A percentile compares a stretch with the other conserved stretches of the same genome.
phyloP scores from a whole-genome alignment of 2,888 invertebrate genomes.

The Lycophotia porphyrea region DNA sequence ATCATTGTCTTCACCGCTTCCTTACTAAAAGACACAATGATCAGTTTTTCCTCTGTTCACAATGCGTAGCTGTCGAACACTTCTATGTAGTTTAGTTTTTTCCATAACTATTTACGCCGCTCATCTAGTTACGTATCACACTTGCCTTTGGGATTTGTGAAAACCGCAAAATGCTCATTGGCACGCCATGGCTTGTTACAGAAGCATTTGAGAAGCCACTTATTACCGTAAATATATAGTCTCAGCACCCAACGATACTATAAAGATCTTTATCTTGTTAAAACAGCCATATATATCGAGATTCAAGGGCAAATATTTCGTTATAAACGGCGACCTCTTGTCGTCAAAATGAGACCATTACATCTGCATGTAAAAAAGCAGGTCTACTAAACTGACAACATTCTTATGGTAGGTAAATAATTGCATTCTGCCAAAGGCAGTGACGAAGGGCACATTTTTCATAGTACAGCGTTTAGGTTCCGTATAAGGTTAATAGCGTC shows the following conservation, averaged over 20 bases:
- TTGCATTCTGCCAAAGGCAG: constrained; percentile 74
- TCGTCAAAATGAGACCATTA: constrained; percentile 65
- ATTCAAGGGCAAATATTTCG: constrained; percentile 72
- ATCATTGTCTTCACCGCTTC: constrained; percentile 87
- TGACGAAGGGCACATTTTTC: constrained; percentile 75
- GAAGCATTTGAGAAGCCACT: constrained; percentile 73
- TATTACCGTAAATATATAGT: constrained; percentile 70
- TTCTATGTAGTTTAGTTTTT: constrained; percentile 75
- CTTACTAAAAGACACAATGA: constrained; percentile 84
- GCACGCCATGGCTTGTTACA: constrained; percentile 78
- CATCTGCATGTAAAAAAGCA: constrained; percentile 70
- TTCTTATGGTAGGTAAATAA: constrained; percentile 76
- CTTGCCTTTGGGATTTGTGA: constrained; percentile 77
- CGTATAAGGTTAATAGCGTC: constrained; percentile 87
- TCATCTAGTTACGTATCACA: constrained; percentile 71
- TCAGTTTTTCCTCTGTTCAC: constrained; percentile 81
- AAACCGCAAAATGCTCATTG: constrained; percentile 83
- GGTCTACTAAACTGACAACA: constrained; percentile 69
- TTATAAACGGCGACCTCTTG: constrained; percentile 58
- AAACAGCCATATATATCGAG: constrained; percentile 67
- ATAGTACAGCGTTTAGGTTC: constrained; percentile 79
- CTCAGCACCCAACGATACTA: constrained; percentile 61
- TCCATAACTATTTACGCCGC: constrained; percentile 64
- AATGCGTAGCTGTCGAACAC: constrained; percentile 82
- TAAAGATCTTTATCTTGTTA: constrained; percentile 71